Evolutionary conservation across 2,113 vertebrate species (phyloP).

Genomic region (Prunella himalayana): DNA sequence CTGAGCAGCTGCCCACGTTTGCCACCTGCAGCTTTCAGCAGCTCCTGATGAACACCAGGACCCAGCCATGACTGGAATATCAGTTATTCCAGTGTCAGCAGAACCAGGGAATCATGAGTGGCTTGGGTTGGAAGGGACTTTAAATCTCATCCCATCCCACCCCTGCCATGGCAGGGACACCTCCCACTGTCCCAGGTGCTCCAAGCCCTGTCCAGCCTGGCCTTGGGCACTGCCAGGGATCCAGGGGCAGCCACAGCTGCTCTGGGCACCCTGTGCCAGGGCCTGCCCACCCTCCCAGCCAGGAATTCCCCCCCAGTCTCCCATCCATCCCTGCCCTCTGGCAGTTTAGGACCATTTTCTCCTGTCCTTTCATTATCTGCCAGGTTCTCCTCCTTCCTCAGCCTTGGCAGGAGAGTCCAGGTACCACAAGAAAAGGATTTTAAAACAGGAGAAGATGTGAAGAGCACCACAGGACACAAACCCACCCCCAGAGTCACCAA

Average conservation of each 20-base stretch:
- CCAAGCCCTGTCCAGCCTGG: background rate
- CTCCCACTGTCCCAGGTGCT: background rate
- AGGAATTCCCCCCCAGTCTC: background rate
- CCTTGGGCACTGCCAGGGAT: background rate
- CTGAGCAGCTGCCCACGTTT: background rate
- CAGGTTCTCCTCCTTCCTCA: background rate
- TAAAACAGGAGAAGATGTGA: accelerated
- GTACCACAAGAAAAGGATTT: background rate
- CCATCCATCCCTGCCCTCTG: background rate
- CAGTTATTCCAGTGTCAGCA: background rate
- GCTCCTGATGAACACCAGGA: background rate
- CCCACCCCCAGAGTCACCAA: background rate
- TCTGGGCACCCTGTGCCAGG: background rate
- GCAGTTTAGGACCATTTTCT: background rate
- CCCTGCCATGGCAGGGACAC: background rate
- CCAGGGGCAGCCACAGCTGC: background rate
- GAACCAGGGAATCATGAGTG: background rate
- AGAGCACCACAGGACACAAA: background rate
- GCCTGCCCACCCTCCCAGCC: background rate
- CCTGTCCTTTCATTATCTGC: no score
- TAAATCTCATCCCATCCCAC: accelerated
- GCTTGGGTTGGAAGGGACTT: background rate
- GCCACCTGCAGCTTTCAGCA: accelerated
- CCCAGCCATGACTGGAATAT: background rate
- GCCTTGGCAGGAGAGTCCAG: background rate